Base-by-base conservation (phyloP, 2,888 invertebrate genomes). In the Melipona beecheii region DNA sequence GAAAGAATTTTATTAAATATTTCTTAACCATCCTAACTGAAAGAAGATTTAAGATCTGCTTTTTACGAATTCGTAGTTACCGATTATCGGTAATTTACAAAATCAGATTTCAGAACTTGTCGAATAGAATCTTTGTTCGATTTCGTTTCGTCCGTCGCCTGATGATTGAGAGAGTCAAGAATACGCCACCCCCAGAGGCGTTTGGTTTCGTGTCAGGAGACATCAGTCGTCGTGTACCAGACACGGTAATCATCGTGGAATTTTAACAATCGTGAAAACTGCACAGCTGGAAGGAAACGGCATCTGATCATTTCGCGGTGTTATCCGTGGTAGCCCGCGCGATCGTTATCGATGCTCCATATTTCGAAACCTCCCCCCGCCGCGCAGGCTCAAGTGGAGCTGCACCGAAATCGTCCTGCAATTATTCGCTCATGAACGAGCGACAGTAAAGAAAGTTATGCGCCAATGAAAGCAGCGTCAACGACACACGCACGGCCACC, bases 391-490 rank as follows among this genome's bases (percentile, higher is more conserved):
- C 24, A 68, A 69, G 66, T 54, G 71, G 73, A 77, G 31, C 36
- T 69, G 36, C 80, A 86, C 87, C 88, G 80, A 90, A 92, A 92
- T 91, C 89, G 89, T 89, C 87, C 87, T 88, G 89, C 91, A 93
- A 93, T 93, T 92, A 93, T 90, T 89, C 89, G 90, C 89, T 90
- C 91, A 91, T 92, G 92, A 93, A 93, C 88, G 87, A 83, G 88
- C 87, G 84, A 88, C 87, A 83, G 80, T 86, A 85, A 88, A 90
- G 87, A 87, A 90, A 88, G 85, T 86, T 86, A 87, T 87, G 90
- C 87, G 87, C 86, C 86, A 90, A 92, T 91, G 91, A 92, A 92
- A 89, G 79, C 81, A 78, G 83, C 87, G 84, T 86, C 90, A 90
- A 89, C 91, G 90, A 91, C 92, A 90, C 90, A 89, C 90, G 84